phyloP scores from a whole-genome alignment of 2,113 vertebrate genomes.

The Thalassarche chlororhynchos region DNA sequence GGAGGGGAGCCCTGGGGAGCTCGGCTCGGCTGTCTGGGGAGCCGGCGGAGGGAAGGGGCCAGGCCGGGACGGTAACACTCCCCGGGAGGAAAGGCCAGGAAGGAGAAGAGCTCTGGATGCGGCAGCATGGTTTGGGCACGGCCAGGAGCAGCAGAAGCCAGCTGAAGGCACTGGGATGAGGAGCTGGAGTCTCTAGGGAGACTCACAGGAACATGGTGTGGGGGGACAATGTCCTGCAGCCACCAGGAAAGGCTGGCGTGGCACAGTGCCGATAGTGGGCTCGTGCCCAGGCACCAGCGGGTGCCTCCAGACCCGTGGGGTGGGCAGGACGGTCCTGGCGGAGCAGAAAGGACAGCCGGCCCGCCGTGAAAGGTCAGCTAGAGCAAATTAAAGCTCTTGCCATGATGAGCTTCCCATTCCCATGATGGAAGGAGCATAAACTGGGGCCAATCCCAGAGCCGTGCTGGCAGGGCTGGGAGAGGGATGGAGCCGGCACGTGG shows the following conservation, averaged over 20 bases:
- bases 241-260: background rate
- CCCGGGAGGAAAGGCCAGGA: background rate
- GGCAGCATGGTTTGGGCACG: background rate
- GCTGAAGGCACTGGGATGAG: background rate
- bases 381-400: background rate
- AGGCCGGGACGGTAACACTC: background rate
- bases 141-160: background rate
- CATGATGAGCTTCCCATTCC: conserved; percentile 17
- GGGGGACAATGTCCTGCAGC: background rate
- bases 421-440: background rate
- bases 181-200: background rate
- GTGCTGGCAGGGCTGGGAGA: background rate
- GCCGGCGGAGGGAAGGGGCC: background rate
- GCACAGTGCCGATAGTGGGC: accelerated
- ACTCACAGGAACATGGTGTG: background rate
- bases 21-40: background rate
- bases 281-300: background rate
- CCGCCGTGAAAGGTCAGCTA: background rate
- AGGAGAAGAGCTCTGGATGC: background rate
- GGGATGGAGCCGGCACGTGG: accelerated
- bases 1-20: too few relatives aligned
- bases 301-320: background rate
- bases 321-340: background rate
- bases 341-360: background rate
- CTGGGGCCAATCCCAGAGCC: background rate